These are phyloP conservation scores for Melinaea marsaeus DNA, from an alignment of 2,888 invertebrate genomes.

Conservation along the genomic window DNA sequence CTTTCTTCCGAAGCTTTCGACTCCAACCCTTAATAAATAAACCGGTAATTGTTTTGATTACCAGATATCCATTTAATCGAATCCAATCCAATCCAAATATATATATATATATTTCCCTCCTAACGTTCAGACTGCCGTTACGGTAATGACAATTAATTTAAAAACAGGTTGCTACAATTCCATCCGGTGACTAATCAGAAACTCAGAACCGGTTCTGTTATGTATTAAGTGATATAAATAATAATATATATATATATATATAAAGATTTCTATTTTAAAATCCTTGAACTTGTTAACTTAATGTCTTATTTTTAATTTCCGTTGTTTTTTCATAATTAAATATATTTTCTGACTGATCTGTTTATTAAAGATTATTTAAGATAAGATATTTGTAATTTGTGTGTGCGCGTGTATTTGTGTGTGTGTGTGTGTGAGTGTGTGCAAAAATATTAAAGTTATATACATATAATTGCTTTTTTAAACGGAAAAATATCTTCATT, in stretches of 20 bases:
- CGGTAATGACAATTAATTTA: slow-evolving; percentile 18
- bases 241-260: background rate
- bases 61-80: no score
- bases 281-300: slow-evolving; percentile 5
- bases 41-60: no score
- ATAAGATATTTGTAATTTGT: no score
- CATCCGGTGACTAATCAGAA: slow-evolving; percentile 29
- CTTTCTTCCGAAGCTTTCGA: no score
- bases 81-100: no score
- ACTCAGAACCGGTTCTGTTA: background rate
- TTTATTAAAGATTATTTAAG: no score
- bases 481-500: background rate
- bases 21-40: no score
- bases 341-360: no score
- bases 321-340: background rate
- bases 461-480: background rate
- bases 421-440: no score
- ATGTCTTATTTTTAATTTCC: slow-evolving; percentile 1
- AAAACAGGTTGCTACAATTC: slow-evolving; percentile 24
- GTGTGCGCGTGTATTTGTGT: no score
- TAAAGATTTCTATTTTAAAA: background rate
- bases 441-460: no score
- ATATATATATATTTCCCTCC: no score
- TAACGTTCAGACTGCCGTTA: slow-evolving; percentile 20
- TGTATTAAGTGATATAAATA: background rate